Percentiles rank a stretch among this genome's conserved stretches.
phyloP scores from a whole-genome alignment of 2,113 vertebrate species.

The Ochotona princeps region DNA sequence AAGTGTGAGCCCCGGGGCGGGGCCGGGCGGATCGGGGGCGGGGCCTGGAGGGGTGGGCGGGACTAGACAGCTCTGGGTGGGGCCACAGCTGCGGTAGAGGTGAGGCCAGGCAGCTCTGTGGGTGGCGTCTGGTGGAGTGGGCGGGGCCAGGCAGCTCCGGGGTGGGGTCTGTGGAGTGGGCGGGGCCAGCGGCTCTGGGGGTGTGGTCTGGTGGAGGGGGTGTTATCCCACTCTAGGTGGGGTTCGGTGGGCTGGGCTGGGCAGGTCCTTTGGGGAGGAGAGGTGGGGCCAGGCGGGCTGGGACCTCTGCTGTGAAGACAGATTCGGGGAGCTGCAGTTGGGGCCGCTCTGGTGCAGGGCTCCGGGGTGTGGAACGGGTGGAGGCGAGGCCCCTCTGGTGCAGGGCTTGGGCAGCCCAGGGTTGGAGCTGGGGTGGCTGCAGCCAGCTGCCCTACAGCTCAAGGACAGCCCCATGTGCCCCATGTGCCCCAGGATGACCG shows the following conservation, averaged over 20 bases:
- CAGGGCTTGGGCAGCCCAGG: neutral
- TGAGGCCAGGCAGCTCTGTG: neutral
- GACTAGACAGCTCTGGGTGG: accelerated
- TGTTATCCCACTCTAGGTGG: too few species aligned
- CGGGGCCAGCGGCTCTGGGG: too few species aligned
- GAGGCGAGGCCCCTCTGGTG: neutral
- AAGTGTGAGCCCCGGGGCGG: slow-evolving; percentile 23
- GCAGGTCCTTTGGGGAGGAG: too few species aligned
- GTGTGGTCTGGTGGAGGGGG: too few species aligned
- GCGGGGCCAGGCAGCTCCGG: neutral
- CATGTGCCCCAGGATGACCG: slow-evolving; percentile 84
- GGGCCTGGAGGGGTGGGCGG: neutral
- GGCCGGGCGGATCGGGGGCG: too few species aligned
- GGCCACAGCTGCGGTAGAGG: too few species aligned
- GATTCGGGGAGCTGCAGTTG: too few species aligned
- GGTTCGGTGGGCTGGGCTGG: too few species aligned
- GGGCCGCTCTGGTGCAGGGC: neutral
- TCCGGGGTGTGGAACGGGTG: neutral
- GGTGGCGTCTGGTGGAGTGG: too few species aligned
- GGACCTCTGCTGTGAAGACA: too few species aligned
- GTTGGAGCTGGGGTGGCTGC: neutral
- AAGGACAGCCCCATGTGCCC: accelerated
- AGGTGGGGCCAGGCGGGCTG: too few species aligned
- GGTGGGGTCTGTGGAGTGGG: too few species aligned
- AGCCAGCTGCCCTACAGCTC: neutral